Percentiles rank a stretch among this genome's conserved stretches.
Conservation (phyloP, 1,140 invertebrate genomes). For the Thaumetopoea pityocampa region DNA sequence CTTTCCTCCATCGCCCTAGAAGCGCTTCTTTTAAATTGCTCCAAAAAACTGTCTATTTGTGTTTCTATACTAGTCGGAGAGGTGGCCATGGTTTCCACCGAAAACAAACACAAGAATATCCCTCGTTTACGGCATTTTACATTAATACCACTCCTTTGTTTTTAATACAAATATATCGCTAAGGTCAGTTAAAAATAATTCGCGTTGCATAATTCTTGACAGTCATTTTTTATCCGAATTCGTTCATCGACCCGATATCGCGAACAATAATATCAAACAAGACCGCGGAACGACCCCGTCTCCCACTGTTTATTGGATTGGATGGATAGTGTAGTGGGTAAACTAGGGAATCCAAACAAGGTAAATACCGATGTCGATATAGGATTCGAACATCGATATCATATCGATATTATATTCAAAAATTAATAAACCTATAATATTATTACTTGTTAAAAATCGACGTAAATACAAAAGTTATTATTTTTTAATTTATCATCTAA, state of each 20-base stretch:
- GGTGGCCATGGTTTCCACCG: slow-evolving; percentile 77
- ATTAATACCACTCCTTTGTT: slow-evolving; percentile 19
- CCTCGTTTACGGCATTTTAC: slow-evolving; percentile 45
- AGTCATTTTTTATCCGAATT: slow-evolving; percentile 36
- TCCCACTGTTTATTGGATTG: slow-evolving; percentile 50
- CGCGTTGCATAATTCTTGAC: slow-evolving; percentile 35
- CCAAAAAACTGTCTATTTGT: slow-evolving; percentile 88
- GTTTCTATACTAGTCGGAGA: slow-evolving; percentile 85
- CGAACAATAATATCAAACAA: slow-evolving; percentile 44
- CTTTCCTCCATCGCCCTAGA: slow-evolving; percentile 83
- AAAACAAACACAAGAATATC: slow-evolving; percentile 62
- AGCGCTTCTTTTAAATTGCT: slow-evolving; percentile 86
- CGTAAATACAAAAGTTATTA: too few relatives aligned
- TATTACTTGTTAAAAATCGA: too few relatives aligned
- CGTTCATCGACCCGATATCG: slow-evolving; percentile 44
- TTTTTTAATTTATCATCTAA: too few relatives aligned
- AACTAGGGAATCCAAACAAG: too few relatives aligned
- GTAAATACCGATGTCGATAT: too few relatives aligned
- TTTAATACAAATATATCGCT: slow-evolving; percentile 11
- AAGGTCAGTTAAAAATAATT: slow-evolving; percentile 18
- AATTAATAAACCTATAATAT: too few relatives aligned
- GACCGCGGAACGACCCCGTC: slow-evolving; percentile 37
- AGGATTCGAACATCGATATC: too few relatives aligned
- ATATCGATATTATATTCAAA: too few relatives aligned
- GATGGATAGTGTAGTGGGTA: slow-evolving; percentile 39